Evolutionary conservation across 2,113 vertebrate species (phyloP).

Genomic region (Gopherus evgoodei): DNA sequence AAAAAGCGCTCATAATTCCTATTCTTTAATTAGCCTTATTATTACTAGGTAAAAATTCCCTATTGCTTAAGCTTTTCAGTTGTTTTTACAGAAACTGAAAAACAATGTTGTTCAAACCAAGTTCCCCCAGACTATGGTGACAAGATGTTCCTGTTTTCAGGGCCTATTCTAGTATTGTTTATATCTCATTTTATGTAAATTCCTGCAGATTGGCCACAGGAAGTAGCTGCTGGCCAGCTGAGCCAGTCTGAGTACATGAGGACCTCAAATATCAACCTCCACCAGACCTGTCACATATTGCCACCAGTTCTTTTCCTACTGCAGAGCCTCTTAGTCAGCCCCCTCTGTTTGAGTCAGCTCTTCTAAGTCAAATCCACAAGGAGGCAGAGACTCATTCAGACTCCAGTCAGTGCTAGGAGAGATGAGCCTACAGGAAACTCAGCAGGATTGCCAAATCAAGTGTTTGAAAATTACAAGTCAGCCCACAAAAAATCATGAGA

Average conservation of each 20-base stretch:
- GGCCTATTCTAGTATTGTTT: neutral
- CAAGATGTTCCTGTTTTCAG: neutral
- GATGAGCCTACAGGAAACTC: neutral
- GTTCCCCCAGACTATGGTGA: neutral
- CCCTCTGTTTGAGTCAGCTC: neutral
- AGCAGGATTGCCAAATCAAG: neutral
- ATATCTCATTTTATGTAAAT: fast-evolving
- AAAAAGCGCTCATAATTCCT: neutral
- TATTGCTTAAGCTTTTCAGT: neutral
- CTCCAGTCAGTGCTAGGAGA: neutral
- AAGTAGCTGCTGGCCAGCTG: neutral
- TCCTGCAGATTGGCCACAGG: neutral
- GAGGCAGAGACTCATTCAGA: neutral
- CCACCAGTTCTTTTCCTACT: neutral
- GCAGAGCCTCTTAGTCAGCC: neutral
- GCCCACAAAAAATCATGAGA: neutral
- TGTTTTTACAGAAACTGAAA: neutral
- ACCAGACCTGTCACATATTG: neutral
- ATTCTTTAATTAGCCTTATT: neutral
- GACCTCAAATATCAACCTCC: neutral
- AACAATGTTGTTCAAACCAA: neutral
- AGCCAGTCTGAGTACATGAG: fast-evolving
- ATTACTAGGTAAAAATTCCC: neutral
- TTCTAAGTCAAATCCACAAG: neutral
- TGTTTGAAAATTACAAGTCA: neutral